These are phyloP conservation scores for Dipodomys ordii DNA, from an alignment of 2,113 vertebrate genomes.

Conservation along the genomic window DNA sequence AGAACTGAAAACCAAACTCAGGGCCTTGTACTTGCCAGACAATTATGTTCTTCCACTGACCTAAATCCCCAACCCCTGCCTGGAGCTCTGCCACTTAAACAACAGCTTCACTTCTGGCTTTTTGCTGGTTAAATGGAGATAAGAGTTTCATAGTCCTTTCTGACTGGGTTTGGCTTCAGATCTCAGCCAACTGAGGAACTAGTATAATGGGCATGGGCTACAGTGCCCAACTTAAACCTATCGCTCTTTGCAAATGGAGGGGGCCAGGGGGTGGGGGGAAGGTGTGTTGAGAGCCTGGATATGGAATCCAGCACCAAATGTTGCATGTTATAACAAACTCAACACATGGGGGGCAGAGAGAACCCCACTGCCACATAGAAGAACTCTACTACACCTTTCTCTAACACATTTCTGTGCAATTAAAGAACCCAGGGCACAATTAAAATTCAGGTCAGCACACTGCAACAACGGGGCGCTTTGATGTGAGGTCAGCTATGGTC, in stretches of 20 bases:
- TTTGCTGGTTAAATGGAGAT: no score
- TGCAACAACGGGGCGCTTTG: conserved; percentile 91
- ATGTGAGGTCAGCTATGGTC: conserved; percentile 94
- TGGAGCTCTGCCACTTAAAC: no score
- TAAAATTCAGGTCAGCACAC: conserved; percentile 91
- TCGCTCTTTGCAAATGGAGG: conserved; percentile 38
- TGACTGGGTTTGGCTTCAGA: no score
- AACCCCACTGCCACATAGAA: conserved; percentile 66
- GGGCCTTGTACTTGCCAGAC: no score
- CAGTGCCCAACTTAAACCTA: neutral
- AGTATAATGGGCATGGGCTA: no score
- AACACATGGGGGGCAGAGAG: conserved; percentile 72
- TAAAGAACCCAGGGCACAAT: conserved; percentile 83
- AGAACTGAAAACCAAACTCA: no score
- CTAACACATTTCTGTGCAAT: conserved; percentile 83
- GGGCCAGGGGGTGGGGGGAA: no score
- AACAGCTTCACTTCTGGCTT: no score
- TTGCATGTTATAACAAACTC: conserved; percentile 58
- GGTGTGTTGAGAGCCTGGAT: neutral
- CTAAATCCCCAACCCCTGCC: no score
- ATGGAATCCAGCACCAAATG: neutral
- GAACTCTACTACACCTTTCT: conserved; percentile 76
- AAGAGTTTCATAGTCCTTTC: no score
- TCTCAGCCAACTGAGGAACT: no score
- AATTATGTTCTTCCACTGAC: no score